Percentiles rank a stretch among this genome's conserved stretches.
Conservation (phyloP, 1,140 invertebrate species). For the honey bee (Apis mellifera) region DNA sequence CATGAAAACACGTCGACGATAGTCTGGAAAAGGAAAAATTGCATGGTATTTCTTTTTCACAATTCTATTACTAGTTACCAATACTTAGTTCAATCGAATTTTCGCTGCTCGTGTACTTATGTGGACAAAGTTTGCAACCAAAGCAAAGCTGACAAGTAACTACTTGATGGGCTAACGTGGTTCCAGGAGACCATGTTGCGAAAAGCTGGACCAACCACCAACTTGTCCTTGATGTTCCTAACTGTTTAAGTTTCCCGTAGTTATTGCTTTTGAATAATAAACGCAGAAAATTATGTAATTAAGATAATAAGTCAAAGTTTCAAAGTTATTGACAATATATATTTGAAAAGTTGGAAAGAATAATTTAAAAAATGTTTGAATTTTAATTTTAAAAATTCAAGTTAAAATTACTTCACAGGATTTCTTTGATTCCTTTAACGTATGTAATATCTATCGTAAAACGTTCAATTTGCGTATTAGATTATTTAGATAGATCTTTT, state of each 20-base stretch:
- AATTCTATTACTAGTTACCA: background rate
- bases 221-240: constrained; percentile 46
- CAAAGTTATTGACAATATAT: too few species aligned
- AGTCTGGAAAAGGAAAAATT: background rate
- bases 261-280: background rate
- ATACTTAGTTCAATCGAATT: constrained; percentile 12
- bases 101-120: background rate
- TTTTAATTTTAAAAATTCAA: too few species aligned
- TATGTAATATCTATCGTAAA: too few species aligned
- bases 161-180: constrained; percentile 56
- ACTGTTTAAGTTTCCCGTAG: constrained; percentile 23
- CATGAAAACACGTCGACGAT: too few species aligned
- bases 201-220: constrained; percentile 15
- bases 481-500: too few species aligned
- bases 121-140: constrained; percentile 18
- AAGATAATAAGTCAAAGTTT: too few species aligned
- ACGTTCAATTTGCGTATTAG: too few species aligned
- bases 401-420: too few species aligned
- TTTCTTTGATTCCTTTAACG: too few species aligned
- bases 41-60: background rate
- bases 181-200: constrained; percentile 24
- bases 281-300: background rate
- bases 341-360: too few species aligned
- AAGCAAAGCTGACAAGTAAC: constrained; percentile 45
- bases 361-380: too few species aligned